Evolutionary conservation across 1,140 invertebrate genomes (phyloP), one percentile per base, ranked within the genome.

Genomic region (Druon quercuslanigerum): DNA sequence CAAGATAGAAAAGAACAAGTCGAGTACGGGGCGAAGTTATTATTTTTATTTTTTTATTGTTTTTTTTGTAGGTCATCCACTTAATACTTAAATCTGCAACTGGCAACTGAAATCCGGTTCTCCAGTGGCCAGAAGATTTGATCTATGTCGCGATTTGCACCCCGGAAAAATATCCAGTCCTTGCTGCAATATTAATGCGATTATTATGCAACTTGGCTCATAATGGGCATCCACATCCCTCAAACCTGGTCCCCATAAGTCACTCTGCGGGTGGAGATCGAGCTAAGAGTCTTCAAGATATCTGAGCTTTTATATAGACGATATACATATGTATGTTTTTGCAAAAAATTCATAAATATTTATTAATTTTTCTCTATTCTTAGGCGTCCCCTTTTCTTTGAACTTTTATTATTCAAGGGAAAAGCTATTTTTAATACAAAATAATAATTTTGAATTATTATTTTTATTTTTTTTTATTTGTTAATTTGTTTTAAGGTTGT

Each of bases 171-270:
- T 50, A 74, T 70, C 19, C 20, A 70, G 46, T 75, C 51, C 52
- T 81, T 73, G 74, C 66, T 79, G 52, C 72, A 76, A 81, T 81
- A 81, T 81, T 81, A 79, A 81, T 81, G 80, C 54, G 57, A 71
- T 76, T 81, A 81, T 81, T 81, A 81, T 81, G 77, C 79, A 78
- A 75, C 72, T 46, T 19, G 56, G 71, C 51, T 57, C 72, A 71
- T 74, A 77, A 80, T 80, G 75, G 70, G 14, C 25, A 71, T 71
- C 57, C 54, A 51, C 71, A 52, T n/a, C 77, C 56, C 56, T 57
- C 56, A 57, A 57, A 17, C 9, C 19, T 19, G 17, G 19, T 19
- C 17, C 40, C 56, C 71, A 76, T 79, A 79, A 79, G 78, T 79
- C 74, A 79, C 54, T 40, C 57, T 46, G 66, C 33, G 16, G 72